Base-by-base conservation (phyloP, 1,140 invertebrate species). In the Lasioglossum albipes region DNA sequence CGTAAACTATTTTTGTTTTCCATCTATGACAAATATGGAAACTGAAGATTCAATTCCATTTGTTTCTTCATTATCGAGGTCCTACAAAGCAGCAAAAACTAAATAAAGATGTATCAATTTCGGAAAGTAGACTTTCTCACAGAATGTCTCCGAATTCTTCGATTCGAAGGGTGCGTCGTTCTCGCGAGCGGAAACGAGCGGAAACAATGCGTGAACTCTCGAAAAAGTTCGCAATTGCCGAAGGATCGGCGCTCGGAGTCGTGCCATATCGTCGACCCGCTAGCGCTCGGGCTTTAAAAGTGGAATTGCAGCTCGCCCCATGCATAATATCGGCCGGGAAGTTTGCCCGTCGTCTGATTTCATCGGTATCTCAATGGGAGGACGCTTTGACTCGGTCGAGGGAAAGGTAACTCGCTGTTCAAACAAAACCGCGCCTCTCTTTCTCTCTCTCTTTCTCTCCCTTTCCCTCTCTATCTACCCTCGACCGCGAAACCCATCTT, bases 291-390 rank as follows among this genome's bases (percentile, higher is more conserved):
- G 76, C 61, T 71, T 69, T 67, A 70, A 83, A 83, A 79, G 62
- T 74, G 68, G 72, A n/a, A 73, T 79, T 41, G 67, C 67, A 52
- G 54, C 78, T 70, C 41, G 18, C 49, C 41, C 49, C 41, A 64
- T 57, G 82, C 49, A 64, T 65, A 73, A 75, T 75, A 79, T 79
- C 83, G 31, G 72, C 49, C 31, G 52, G 13, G 31, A 85, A 81
- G 61, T 84, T 82, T 36, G 57, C 79, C 49, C 75, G 36, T 72
- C 79, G 67, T 70, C 79, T 82, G 66, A 82, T 86, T 85, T 82
- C 79, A 73, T 85, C 79, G 69, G 52, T 68, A 64, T 73, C 71
- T 72, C 67, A 73, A 75, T 85, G 62, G 54, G 27, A 74, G 49
- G 62, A 31, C 42, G 42, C 74, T 66, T 75, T 59, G 41, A 68